These are phyloP conservation scores for Eupithecia vulgata DNA, from an alignment of 2,888 invertebrate species.

Conservation along the genomic window DNA sequence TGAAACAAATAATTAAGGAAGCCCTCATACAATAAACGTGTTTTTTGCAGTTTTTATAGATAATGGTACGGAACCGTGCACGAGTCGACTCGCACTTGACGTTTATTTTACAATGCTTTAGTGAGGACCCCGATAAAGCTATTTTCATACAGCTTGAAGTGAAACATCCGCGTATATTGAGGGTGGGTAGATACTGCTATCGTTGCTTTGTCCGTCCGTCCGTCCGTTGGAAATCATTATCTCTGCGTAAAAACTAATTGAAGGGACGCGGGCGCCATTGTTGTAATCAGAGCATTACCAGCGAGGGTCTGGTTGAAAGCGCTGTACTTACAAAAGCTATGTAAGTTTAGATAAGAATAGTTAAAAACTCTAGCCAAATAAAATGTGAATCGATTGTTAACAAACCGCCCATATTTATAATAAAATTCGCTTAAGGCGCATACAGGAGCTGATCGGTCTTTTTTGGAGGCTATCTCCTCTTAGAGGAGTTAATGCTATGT, in stretches of 20 bases:
- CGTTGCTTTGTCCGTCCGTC: conserved; percentile 25
- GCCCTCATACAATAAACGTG: too few species aligned
- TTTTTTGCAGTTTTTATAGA: too few species aligned
- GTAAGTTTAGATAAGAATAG: not conserved
- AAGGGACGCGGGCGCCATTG: conserved; percentile 67
- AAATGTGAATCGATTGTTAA: not conserved
- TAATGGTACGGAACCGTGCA: too few species aligned
- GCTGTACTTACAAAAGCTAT: not conserved
- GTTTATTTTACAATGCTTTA: not conserved
- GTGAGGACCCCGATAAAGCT: not conserved
- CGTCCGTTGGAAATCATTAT: conserved; percentile 72
- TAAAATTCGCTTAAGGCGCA: too few species aligned
- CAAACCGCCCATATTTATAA: not conserved
- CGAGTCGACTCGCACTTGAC: too few species aligned
- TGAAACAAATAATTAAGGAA: too few species aligned
- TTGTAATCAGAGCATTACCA: conserved; percentile 41
- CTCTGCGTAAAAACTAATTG: conserved; percentile 77
- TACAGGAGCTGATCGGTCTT: too few species aligned
- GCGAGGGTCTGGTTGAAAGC: not conserved
- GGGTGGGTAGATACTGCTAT: conserved; percentile 9
- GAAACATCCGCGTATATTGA: not conserved
- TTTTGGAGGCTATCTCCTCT: too few species aligned
- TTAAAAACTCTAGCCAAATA: not conserved
- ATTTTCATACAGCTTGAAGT: not conserved
- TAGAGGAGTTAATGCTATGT: too few species aligned